A percentile compares a stretch with the other conserved stretches of the same genome.
phyloP scores from a whole-genome alignment of 2,113 vertebrate species.

The Solea senegalensis region DNA sequence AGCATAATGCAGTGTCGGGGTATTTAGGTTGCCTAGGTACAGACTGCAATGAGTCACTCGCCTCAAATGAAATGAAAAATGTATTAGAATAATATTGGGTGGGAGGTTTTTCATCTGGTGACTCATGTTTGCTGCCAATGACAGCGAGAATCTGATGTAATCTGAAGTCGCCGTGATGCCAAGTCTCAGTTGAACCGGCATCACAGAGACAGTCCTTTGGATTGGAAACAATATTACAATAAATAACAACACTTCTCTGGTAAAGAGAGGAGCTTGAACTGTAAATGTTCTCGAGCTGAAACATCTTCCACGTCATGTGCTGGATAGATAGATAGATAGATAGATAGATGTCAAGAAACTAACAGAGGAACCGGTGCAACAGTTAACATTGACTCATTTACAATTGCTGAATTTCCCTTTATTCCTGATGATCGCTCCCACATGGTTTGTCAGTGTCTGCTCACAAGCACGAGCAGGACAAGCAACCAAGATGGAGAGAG shows the following conservation, averaged over 20 bases:
- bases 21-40: constrained; percentile 2
- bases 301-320: not conserved
- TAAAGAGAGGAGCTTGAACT: not conserved
- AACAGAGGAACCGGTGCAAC: too few relatives aligned
- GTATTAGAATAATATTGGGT: not conserved
- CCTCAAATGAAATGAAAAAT: constrained; percentile 15
- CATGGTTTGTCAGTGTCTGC: too few relatives aligned
- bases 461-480: too few relatives aligned
- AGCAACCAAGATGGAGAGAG: too few relatives aligned
- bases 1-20: not conserved
- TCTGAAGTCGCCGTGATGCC: not conserved
- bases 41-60: constrained; percentile 9
- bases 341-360: too few relatives aligned
- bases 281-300: not conserved
- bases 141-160: not conserved
- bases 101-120: constrained; percentile 8
- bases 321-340: too few relatives aligned
- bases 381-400: too few relatives aligned
- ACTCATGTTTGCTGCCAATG: constrained; percentile 17
- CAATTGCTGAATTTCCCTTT: too few relatives aligned
- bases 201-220: not conserved
- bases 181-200: not conserved
- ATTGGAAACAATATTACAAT: not conserved
- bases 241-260: not conserved
- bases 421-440: too few relatives aligned